phyloP scores from a whole-genome alignment of 2,888 invertebrate species.

The Lampropteryx suffumata region DNA sequence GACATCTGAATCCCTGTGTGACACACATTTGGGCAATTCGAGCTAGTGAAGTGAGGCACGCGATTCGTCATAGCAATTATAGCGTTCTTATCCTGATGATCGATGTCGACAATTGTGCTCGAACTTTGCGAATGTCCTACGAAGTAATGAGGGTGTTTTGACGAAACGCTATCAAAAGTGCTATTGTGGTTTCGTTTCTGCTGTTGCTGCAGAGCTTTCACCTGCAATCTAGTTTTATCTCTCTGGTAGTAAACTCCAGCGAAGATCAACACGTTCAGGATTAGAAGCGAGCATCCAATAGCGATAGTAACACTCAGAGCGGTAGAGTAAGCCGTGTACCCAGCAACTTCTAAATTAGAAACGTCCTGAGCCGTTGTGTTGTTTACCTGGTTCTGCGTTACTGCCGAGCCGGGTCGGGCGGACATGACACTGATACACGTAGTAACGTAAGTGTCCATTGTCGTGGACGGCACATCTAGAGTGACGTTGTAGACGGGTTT shows the following conservation, averaged over 20 bases:
- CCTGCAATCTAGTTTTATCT: slow-evolving; percentile 90
- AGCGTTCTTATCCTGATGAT: slow-evolving; percentile 86
- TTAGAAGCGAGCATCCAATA: slow-evolving; percentile 90
- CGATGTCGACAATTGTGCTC: slow-evolving; percentile 93
- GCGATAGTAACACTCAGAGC: slow-evolving; percentile 91
- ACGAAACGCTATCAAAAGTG: slow-evolving; percentile 83
- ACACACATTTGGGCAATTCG: slow-evolving; percentile 82
- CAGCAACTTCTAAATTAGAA: slow-evolving; percentile 91
- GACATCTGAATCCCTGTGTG: slow-evolving; percentile 84
- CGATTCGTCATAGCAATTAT: slow-evolving; percentile 78
- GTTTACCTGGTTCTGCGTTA: slow-evolving; percentile 74
- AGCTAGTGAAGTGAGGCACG: slow-evolving; percentile 73
- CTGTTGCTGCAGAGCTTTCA: slow-evolving; percentile 89
- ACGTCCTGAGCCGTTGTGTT: slow-evolving; percentile 89
- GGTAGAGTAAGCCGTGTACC: slow-evolving; percentile 89
- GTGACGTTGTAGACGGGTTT: slow-evolving; percentile 83
- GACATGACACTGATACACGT: slow-evolving; percentile 88
- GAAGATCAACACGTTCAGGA: slow-evolving; percentile 91
- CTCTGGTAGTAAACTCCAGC: slow-evolving; percentile 93
- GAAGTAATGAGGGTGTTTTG: slow-evolving; percentile 90
- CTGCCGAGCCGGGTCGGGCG: slow-evolving; percentile 82
- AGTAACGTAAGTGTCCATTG: slow-evolving; percentile 86
- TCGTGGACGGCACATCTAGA: slow-evolving; percentile 75
- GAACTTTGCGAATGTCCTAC: slow-evolving; percentile 90
- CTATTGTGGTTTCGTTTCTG: slow-evolving; percentile 84